phyloP scores from a whole-genome alignment of 2,888 invertebrate species.

The Antheraea assamensis region DNA sequence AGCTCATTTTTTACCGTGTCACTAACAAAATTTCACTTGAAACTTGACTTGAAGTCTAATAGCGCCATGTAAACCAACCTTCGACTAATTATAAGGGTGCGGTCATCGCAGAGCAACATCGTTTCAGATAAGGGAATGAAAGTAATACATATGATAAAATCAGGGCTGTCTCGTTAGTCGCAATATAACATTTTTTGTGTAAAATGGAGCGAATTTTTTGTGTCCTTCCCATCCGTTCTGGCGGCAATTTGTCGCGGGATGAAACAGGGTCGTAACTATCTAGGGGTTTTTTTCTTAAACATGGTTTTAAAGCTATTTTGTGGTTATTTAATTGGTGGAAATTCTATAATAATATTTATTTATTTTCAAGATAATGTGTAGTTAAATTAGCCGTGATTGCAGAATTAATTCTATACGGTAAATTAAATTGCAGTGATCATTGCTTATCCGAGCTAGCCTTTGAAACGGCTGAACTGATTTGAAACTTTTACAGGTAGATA shows the following conservation, averaged over 20 bases:
- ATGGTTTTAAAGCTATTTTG: not conserved
- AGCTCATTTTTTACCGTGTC: not conserved
- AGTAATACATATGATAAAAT: slow-evolving; percentile 77
- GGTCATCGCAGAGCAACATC: slow-evolving; percentile 57
- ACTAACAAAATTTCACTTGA: not conserved
- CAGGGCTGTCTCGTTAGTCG: slow-evolving; percentile 71
- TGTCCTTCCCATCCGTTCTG: slow-evolving; percentile 63
- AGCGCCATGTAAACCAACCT: slow-evolving; percentile 55
- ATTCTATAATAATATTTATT: not conserved
- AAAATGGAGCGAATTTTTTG: slow-evolving; percentile 77
- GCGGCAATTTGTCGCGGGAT: slow-evolving; percentile 69
- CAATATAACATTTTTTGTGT: slow-evolving; percentile 70
- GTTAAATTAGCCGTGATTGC: no score
- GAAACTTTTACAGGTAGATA: no score
- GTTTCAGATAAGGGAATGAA: slow-evolving; percentile 73
- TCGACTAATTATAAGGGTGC: slow-evolving; percentile 67
- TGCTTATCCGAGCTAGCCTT: no score
- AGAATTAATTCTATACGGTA: no score
- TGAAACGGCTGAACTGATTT: no score
- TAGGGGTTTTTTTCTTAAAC: slow-evolving; percentile 5
- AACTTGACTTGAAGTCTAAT: not conserved
- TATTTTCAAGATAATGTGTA: no score
- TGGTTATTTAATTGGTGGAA: not conserved
- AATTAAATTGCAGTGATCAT: no score
- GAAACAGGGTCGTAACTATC: slow-evolving; percentile 42